These are phyloP conservation scores for Chloropsis cyanopogon DNA, from an alignment of 2,113 vertebrate genomes.

Conservation along the genomic window DNA sequence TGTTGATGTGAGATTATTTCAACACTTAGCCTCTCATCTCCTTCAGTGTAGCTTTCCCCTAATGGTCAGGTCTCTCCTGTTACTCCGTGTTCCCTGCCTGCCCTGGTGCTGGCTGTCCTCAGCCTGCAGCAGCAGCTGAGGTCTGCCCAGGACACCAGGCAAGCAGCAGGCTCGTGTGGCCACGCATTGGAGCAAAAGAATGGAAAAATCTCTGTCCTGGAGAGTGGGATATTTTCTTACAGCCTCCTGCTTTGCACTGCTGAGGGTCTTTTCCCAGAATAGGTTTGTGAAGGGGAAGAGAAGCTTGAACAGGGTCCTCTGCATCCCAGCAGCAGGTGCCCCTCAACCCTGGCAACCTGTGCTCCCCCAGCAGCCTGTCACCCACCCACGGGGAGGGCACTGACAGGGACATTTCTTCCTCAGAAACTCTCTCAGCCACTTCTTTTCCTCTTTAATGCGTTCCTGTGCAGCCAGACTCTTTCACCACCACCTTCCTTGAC, in stretches of 20 bases:
- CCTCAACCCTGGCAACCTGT: not conserved
- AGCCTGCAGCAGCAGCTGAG: not conserved
- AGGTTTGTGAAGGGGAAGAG: not conserved
- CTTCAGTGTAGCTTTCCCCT: not conserved
- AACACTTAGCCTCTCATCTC: not conserved
- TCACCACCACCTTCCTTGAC: not conserved
- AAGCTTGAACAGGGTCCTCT: not conserved
- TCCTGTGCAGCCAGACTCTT: not conserved
- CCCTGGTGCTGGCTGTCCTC: not conserved
- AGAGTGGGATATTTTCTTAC: not conserved
- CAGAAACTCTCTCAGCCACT: not conserved
- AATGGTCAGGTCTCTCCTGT: not conserved
- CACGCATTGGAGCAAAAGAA: fast-evolving
- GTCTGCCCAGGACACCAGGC: not conserved
- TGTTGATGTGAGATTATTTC: not conserved
- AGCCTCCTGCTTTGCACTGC: not conserved
- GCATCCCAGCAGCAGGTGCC: not conserved
- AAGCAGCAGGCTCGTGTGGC: not conserved
- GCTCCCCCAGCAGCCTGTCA: not conserved
- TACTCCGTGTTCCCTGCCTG: not conserved
- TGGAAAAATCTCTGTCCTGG: not conserved
- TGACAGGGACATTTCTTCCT: not conserved
- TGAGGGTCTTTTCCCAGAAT: not conserved
- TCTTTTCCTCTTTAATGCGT: fast-evolving
- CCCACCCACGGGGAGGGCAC: fast-evolving